Percentiles rank a stretch among this genome's conserved stretches.
phyloP scores from a whole-genome alignment of 2,113 vertebrate genomes.

The Camelus bactrianus region DNA sequence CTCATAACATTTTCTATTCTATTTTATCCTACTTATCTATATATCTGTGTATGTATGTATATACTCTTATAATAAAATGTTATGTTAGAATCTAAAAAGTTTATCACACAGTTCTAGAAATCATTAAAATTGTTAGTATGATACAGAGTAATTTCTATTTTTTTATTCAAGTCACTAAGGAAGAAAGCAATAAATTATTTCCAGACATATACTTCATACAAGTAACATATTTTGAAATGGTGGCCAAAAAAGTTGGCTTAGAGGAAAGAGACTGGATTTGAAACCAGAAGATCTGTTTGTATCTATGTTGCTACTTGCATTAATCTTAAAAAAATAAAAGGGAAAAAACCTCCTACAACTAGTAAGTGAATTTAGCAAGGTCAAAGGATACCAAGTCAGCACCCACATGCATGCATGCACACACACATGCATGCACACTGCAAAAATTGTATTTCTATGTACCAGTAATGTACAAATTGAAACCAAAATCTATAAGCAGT shows the following conservation, averaged over 20 bases:
- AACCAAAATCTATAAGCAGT: not conserved
- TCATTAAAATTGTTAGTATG: constrained; percentile 47
- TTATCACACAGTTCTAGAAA: not conserved
- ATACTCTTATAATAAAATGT: not conserved
- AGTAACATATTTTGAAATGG: constrained; percentile 18
- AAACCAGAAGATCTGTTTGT: constrained; percentile 12
- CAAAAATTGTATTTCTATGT: not conserved
- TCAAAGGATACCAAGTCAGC: not conserved
- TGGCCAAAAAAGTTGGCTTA: constrained; percentile 2
- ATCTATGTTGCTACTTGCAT: not conserved
- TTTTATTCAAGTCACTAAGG: constrained; percentile 33
- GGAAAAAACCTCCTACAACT: not conserved
- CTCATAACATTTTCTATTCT: constrained; percentile 36
- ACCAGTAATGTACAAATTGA: not conserved
- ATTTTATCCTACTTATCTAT: not conserved
- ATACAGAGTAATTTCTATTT: constrained; percentile 50
- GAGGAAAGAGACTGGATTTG: not conserved
- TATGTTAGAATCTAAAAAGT: not conserved
- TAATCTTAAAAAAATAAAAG: constrained; percentile 18
- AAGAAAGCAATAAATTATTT: constrained; percentile 43
- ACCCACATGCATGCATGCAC: not conserved
- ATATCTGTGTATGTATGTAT: not conserved
- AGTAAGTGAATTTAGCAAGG: not conserved
- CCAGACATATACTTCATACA: not conserved
- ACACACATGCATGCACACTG: not conserved